Base-by-base conservation (phyloP, 2,888 invertebrate species). In the Andrena bicolor region DNA sequence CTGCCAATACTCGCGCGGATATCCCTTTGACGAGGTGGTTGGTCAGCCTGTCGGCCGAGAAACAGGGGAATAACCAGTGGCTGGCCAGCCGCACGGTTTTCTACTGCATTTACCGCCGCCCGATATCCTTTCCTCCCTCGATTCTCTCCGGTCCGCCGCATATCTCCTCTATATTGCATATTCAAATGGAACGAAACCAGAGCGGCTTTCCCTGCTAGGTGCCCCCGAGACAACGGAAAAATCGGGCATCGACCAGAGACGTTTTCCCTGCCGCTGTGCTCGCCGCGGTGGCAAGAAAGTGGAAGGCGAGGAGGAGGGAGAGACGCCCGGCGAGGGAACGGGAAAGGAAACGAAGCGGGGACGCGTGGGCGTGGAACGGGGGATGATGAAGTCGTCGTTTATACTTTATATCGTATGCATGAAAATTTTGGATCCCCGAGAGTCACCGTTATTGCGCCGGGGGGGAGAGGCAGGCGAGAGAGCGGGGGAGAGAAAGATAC, bases 401-500 rank as follows among this genome's bases (percentile, higher is more conserved):
- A 87, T 86, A 82, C 87, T 87, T 87, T 88, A 87, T 88, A 88
- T 88, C 89, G 83, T 88, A 88, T 89, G 88, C 82, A 89, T 89
- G 89, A 88, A 89, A 88, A 88, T 88, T 87, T 53, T 88, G 73
- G 86, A 82, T 86, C 84, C 88, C 80, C 83, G 83, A 83, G 86
- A 84, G 84, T 83, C 80, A 78, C 85, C 85, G 88, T 87, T 88
- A 88, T 88, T 88, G 88, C 86, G 71, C 66, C 80, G 64, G 16
- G 63, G 75, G 81, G 60, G 76, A 58, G 76, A 61, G 41, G 41
- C 16, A 13, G 16, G 41, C 16, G 41, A 16, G 41, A 16, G 41
- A 13, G 4, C 3, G 41, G 13, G 16, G 41, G 41, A 41, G 41
- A 41, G 41, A 41, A 23, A 76, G 82, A 80, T 74, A 74, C 65